A percentile compares a stretch with the other conserved stretches of the same genome.
Conservation (phyloP, 2,888 invertebrate genomes). For the Sycophila texana region DNA sequence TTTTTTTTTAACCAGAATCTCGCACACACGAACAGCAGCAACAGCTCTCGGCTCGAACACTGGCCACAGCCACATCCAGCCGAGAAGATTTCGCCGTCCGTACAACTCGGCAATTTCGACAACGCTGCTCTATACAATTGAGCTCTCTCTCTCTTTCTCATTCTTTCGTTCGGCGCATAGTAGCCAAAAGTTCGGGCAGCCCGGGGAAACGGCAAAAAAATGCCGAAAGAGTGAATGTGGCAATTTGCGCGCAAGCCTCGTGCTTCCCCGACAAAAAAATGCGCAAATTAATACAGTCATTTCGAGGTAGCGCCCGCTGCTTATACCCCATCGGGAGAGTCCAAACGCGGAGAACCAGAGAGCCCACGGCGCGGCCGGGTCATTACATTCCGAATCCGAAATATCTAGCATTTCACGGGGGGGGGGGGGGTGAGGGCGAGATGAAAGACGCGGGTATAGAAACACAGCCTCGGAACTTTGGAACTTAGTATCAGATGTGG, state of each 20-base stretch:
- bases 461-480: not conserved
- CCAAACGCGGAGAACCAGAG: not conserved
- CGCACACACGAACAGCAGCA: not conserved
- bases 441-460: conserved; percentile 5
- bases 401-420: conserved; percentile 43
- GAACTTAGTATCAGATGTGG: conserved; percentile 52
- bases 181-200: not conserved
- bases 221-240: conserved; percentile 20
- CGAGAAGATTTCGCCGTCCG: not conserved
- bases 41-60: no score
- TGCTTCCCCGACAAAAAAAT: not conserved
- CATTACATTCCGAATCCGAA: conserved; percentile 34
- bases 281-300: conserved; percentile 49
- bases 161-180: not conserved
- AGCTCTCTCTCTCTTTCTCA: not conserved
- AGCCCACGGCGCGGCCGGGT: not conserved
- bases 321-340: not conserved
- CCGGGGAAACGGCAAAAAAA: conserved; percentile 22
- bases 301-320: conserved; percentile 7
- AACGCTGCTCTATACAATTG: conserved; percentile 41
- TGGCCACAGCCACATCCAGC: not conserved
- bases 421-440: conserved; percentile 21
- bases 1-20: conserved; percentile 3
- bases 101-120: conserved; percentile 43
- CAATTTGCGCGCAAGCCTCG: conserved; percentile 1